Evolutionary conservation across 1,140 invertebrate genomes (phyloP), one percentile per base, ranked within the genome.

Genomic region (Hylyphantes graminicola): DNA sequence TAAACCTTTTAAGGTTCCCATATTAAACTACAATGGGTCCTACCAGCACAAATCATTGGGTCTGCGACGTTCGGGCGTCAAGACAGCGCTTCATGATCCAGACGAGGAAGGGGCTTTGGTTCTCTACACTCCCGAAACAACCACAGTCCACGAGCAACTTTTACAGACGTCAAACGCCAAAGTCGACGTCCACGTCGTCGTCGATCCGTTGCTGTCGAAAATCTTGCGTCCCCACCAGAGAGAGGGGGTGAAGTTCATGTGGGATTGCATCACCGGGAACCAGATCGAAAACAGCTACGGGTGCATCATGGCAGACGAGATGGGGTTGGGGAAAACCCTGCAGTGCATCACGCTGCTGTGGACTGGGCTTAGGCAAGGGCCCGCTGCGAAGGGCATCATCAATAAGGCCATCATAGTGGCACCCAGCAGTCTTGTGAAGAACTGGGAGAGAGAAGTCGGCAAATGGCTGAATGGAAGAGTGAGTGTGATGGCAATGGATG

Each of bases 201-300:
- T 95, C 48, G 94, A 94, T 87, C 89, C 91, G 0, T 91, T 91
- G 87, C 87, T 95, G 15, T 88, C 89, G 8, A 87, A 88, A 74
- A 90, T 92, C 64, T 89, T 95, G 72, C 90, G 94, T 76, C 98
- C 98, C 17, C 98, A 99, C 94, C 98, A 99, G 91, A 92, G 98
- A 82, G 98, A 99, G 92, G 98, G 98, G 51, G 98, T 99, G 0
- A 97, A 98, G 89, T 99, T 99, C 90, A 99, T 99, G 97, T 99
- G 98, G 89, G 97, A 99, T 89, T 99, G 98, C 92, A 97, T 99
- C 2, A 98, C 96, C 54, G 98, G 98, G 15, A 91, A 92, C 83
- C 93, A 96, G 88, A 98, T 99, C 85, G 94, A 95, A 85, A 92
- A 93, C 87, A 95, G 94, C 85, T 95, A 93, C 91, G 97, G 98